These are phyloP conservation scores for Branchinecta lynchi DNA, from an alignment of 1,140 invertebrate genomes.

Conservation along the genomic window DNA sequence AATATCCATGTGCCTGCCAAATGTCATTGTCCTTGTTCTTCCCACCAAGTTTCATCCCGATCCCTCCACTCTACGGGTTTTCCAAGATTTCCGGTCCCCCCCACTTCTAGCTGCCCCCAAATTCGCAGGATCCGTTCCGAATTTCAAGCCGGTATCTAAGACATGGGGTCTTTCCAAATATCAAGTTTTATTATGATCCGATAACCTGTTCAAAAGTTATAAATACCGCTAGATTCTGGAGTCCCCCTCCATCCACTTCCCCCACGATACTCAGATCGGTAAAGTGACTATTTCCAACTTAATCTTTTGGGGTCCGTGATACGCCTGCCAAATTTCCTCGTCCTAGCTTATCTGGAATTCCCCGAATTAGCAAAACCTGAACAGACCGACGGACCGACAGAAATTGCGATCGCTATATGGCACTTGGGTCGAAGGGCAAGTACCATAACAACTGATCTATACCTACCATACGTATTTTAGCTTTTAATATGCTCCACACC, in stretches of 20 bases:
- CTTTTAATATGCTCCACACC: no score
- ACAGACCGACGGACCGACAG: slow-evolving; percentile 4
- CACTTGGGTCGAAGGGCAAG: not conserved
- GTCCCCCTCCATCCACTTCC: no score
- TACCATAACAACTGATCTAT: no score
- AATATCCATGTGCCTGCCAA: no score
- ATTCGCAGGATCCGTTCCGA: not conserved
- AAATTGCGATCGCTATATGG: slow-evolving; percentile 1
- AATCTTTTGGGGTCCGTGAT: no score
- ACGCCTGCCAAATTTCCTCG: not conserved
- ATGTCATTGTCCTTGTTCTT: not conserved
- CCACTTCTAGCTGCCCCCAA: not conserved
- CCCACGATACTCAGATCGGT: no score
- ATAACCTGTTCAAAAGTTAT: no score
- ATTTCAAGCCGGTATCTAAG: slow-evolving; percentile 1
- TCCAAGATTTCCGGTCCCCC: not conserved
- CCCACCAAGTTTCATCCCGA: slow-evolving; percentile 8
- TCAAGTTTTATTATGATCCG: no score
- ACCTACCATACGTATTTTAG: no score
- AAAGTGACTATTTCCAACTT: no score
- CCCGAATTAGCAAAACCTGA: not conserved
- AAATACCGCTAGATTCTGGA: no score
- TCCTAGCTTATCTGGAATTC: slow-evolving; percentile 1
- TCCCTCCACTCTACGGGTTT: not conserved
- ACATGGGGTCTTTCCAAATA: slow-evolving; percentile 4